phyloP scores from a whole-genome alignment of 2,888 invertebrate genomes.

The Terebella lapidaria region DNA sequence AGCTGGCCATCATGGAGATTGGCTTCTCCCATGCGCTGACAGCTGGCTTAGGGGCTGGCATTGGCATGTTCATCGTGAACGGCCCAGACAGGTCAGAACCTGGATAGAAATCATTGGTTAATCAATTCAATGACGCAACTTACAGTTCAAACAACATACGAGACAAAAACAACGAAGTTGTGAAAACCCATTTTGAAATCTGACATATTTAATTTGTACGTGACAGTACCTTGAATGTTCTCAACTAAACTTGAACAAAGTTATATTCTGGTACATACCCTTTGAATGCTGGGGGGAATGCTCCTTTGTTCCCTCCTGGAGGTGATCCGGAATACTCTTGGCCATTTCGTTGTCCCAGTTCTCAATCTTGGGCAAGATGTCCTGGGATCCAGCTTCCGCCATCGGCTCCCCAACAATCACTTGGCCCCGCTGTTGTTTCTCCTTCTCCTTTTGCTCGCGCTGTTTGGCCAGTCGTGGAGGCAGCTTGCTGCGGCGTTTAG shows the following conservation, averaged over 20 bases:
- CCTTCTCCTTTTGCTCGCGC: constrained; percentile 59
- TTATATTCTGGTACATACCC: too few species aligned
- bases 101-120: too few species aligned
- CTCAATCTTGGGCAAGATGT: constrained; percentile 48
- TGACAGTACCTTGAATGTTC: too few species aligned
- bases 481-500: constrained; percentile 62
- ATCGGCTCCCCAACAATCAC: not conserved
- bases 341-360: constrained; percentile 52
- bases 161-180: too few species aligned
- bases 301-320: too few species aligned
- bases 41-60: constrained; percentile 59
- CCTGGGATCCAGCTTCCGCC: constrained; percentile 1
- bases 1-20: constrained; percentile 53
- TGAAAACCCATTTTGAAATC: too few species aligned
- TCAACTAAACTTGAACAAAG: too few species aligned
- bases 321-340: constrained; percentile 48
- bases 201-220: too few species aligned
- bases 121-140: too few species aligned
- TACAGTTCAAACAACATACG: too few species aligned
- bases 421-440: constrained; percentile 22
- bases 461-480: constrained; percentile 77
- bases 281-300: too few species aligned
- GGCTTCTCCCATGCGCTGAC: constrained; percentile 83
- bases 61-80: constrained; percentile 6
- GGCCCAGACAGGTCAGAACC: not conserved